Percentiles rank a stretch among this genome's conserved stretches.
Evolutionary conservation across 2,888 invertebrate genomes (phyloP).

Genomic region (Heliothis peltigera): DNA sequence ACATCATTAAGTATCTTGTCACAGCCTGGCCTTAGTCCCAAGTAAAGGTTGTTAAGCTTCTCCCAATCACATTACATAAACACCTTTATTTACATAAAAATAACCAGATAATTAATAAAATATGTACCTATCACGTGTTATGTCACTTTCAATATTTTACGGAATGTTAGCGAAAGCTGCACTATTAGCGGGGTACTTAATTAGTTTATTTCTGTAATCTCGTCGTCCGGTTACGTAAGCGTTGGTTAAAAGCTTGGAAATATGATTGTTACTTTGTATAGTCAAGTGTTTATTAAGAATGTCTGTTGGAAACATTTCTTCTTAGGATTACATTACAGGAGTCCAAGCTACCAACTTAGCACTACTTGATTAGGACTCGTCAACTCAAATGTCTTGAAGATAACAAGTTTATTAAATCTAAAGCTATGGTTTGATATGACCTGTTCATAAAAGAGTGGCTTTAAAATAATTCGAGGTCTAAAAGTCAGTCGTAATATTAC

Average conservation of each 20-base stretch:
- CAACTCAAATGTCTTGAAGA: too few species aligned
- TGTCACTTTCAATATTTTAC: slow-evolving; percentile 20
- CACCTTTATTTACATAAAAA: background rate
- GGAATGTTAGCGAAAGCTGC: slow-evolving; percentile 37
- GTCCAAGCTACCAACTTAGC: too few species aligned
- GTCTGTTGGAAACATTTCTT: too few species aligned
- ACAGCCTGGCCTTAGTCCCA: background rate
- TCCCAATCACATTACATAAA: background rate
- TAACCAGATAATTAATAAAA: slow-evolving; percentile 1
- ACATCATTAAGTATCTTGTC: background rate
- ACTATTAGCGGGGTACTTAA: slow-evolving; percentile 19
- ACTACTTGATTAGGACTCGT: too few species aligned
- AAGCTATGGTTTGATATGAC: too few species aligned
- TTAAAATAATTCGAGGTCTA: too few species aligned
- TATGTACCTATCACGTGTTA: slow-evolving; percentile 18
- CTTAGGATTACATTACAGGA: too few species aligned
- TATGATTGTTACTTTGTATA: slow-evolving; percentile 1
- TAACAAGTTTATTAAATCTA: too few species aligned
- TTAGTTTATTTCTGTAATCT: slow-evolving; percentile 27
- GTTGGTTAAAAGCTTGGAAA: background rate
- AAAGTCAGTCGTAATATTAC: too few species aligned
- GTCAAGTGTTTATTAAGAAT: background rate
- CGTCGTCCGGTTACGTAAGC: slow-evolving; percentile 22
- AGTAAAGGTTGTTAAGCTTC: background rate
- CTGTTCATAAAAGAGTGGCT: too few species aligned